These are phyloP conservation scores for Limnothrissa miodon DNA, from an alignment of 2,113 vertebrate genomes.

Conservation along the genomic window DNA sequence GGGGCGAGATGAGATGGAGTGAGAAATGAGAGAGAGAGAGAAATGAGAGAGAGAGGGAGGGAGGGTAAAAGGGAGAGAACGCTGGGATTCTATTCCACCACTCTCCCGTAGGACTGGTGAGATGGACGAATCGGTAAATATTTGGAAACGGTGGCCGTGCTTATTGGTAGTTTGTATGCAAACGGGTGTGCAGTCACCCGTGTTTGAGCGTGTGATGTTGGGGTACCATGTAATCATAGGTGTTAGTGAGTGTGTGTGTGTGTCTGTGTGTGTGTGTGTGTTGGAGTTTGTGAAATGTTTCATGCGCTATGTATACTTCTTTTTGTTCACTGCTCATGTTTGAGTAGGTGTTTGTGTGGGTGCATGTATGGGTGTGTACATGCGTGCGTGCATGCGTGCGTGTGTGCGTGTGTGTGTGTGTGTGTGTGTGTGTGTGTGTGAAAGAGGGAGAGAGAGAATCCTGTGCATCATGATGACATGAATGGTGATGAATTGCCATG, in stretches of 20 bases:
- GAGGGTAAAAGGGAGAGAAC: not conserved
- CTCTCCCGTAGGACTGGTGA: slow-evolving; percentile 36
- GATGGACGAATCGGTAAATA: slow-evolving; percentile 43
- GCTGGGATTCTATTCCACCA: not conserved
- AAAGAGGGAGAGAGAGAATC: too few relatives aligned
- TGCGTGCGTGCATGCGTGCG: not conserved
- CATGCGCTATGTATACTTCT: not conserved
- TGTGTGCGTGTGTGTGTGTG: slow-evolving; percentile 19
- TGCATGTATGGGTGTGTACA: slow-evolving; percentile 27
- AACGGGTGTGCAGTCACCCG: not conserved
- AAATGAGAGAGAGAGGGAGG: not conserved
- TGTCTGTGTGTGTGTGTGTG: slow-evolving; percentile 28
- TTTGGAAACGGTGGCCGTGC: slow-evolving; percentile 26
- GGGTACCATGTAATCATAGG: not conserved
- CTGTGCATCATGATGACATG: not conserved
- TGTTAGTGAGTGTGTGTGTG: slow-evolving; percentile 28
- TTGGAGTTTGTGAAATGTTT: not conserved
- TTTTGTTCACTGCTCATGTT: not conserved
- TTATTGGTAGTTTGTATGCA: slow-evolving; percentile 24
- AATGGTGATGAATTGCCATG: slow-evolving; percentile 42
- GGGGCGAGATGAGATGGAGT: not conserved
- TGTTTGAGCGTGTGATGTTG: not conserved
- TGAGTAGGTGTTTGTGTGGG: not conserved
- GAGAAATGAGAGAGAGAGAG: not conserved
- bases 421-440: slow-evolving; percentile 20